Percentiles rank a stretch among this genome's conserved stretches.
These are phyloP conservation scores for Parascotia fuliginaria DNA, from an alignment of 2,888 invertebrate genomes.

Conservation along the genomic window DNA sequence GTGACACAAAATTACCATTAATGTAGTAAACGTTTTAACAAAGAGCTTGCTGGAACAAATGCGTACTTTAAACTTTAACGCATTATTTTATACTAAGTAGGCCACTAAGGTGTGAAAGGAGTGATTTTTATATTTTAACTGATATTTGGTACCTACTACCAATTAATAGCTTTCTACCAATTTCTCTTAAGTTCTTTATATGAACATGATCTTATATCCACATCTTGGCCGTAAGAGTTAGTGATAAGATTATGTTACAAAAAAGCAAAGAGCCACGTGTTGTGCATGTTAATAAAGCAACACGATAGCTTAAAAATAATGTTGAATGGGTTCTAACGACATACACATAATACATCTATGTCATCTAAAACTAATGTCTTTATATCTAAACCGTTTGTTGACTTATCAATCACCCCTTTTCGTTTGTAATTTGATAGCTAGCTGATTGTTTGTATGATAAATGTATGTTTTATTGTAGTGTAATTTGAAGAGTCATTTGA, in stretches of 20 bases:
- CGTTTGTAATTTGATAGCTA: constrained; percentile 28
- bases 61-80: constrained; percentile 14
- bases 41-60: constrained; percentile 22
- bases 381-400: constrained; percentile 27
- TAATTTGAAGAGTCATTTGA: constrained; percentile 19
- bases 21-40: constrained; percentile 10
- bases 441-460: constrained; percentile 15
- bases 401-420: constrained; percentile 30
- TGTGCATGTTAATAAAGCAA: constrained; percentile 29
- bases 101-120: no score
- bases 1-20: constrained; percentile 7
- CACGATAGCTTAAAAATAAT: constrained; percentile 39
- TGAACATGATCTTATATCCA: no score
- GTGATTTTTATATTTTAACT: no score
- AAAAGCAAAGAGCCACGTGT: constrained; percentile 20
- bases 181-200: no score
- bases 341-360: constrained; percentile 18
- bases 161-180: no score
- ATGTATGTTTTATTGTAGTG: constrained; percentile 7
- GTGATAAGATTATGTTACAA: constrained; percentile 33
- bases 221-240: no score
- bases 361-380: constrained; percentile 30
- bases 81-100: no score
- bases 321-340: constrained; percentile 33
- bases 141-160: no score